Conservation (phyloP, 2,888 invertebrate species). For the Hofmannophila pseudospretella region DNA sequence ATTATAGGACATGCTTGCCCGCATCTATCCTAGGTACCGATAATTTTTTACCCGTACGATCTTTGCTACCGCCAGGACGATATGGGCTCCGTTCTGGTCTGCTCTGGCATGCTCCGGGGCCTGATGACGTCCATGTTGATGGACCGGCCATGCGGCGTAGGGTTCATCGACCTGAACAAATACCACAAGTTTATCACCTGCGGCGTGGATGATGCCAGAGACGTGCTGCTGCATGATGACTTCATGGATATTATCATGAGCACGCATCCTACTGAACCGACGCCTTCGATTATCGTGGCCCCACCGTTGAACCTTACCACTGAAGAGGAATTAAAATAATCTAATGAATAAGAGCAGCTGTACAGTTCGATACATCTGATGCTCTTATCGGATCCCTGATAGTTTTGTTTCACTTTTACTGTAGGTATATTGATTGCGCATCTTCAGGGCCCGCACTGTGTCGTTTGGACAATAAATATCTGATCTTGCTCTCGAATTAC, state of each 20-base stretch:
- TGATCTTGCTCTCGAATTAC: too few species aligned
- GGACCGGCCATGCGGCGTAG: slow-evolving; percentile 62
- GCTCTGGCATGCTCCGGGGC: slow-evolving; percentile 49
- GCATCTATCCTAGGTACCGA: too few species aligned
- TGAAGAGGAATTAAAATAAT: background rate
- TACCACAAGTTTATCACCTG: slow-evolving; percentile 60
- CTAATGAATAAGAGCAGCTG: too few species aligned
- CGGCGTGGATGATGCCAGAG: slow-evolving; percentile 61
- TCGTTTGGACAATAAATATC: too few species aligned
- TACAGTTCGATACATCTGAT: too few species aligned
- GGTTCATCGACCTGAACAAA: slow-evolving; percentile 47
- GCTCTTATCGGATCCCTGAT: too few species aligned
- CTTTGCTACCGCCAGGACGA: slow-evolving; percentile 64
- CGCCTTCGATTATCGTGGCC: background rate
- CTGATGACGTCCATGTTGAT: slow-evolving; percentile 60
- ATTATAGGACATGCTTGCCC: too few species aligned
- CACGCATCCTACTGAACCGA: slow-evolving; percentile 7
- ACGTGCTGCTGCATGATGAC: slow-evolving; percentile 44
- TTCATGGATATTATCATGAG: slow-evolving; percentile 32
- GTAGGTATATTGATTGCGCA: too few species aligned
- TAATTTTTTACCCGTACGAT: too few species aligned
- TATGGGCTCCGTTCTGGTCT: slow-evolving; percentile 51
- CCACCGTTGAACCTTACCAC: background rate
- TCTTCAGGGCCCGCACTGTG: too few species aligned
- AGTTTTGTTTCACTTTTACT: too few species aligned